Percentiles rank a stretch among this genome's conserved stretches.
phyloP scores from a whole-genome alignment of 2,113 vertebrate genomes.

The Dicentrarchus labrax region DNA sequence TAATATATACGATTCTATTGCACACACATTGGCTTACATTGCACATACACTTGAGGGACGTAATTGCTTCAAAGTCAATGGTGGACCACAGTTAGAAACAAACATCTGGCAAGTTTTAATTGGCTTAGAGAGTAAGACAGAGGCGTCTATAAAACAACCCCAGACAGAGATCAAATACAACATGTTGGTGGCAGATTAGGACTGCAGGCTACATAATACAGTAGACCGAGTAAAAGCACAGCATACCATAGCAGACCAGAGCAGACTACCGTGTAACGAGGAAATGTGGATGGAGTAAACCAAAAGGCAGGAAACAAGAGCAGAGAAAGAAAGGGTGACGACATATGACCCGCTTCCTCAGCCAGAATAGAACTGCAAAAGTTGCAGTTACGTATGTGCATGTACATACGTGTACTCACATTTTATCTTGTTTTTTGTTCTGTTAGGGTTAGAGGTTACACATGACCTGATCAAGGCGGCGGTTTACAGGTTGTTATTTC shows the following conservation, averaged over 20 bases:
- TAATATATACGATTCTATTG: neutral
- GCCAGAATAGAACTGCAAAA: neutral
- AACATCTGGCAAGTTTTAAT: constrained; percentile 86
- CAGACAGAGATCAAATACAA: constrained; percentile 85
- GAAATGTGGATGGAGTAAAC: constrained; percentile 5
- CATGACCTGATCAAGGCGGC: neutral
- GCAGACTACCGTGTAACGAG: constrained; percentile 37
- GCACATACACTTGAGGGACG: constrained; percentile 38
- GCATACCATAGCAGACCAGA: neutral
- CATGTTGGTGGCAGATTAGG: constrained; percentile 83
- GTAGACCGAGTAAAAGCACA: constrained; percentile 18
- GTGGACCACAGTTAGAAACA: constrained; percentile 70
- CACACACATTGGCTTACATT: constrained; percentile 6
- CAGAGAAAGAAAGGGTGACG: neutral
- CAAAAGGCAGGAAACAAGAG: neutral
- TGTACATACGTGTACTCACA: neutral
- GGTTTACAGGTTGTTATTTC: neutral
- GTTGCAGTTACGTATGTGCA: neutral
- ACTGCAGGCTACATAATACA: constrained; percentile 73
- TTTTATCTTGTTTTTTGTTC: neutral
- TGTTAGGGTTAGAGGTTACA: neutral
- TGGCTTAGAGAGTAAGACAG: constrained; percentile 78
- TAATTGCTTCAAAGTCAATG: constrained; percentile 66
- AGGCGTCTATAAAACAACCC: constrained; percentile 81
- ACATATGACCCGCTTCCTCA: neutral